Percentiles rank a stretch among this genome's conserved stretches.
These are phyloP conservation scores for Glossophaga mutica DNA, from an alignment of 2,797 vertebrate genomes.

Conservation along the genomic window DNA sequence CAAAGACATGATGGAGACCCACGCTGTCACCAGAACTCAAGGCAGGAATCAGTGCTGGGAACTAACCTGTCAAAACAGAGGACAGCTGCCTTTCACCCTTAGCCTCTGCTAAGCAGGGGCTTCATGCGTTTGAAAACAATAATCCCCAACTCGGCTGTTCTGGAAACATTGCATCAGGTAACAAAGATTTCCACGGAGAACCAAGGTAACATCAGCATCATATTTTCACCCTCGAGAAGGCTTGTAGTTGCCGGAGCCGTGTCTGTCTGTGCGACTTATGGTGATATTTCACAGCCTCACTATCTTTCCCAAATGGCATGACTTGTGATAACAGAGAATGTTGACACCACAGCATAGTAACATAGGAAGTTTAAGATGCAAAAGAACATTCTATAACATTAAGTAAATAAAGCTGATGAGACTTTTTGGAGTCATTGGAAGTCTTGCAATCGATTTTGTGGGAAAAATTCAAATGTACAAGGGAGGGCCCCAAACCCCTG, in stretches of 20 bases:
- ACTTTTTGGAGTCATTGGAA: neutral
- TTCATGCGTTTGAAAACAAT: neutral
- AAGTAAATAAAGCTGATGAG: neutral
- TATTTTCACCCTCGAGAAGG: too few species aligned
- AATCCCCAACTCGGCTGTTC: neutral
- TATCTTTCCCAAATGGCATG: neutral
- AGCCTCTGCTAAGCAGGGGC: neutral
- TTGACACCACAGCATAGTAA: neutral
- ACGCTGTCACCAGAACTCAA: neutral
- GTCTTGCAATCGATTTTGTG: neutral
- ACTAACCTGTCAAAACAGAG: neutral
- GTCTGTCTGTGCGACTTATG: rapidly evolving
- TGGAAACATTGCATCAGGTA: neutral
- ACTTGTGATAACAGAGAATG: neutral
- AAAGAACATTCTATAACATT: neutral
- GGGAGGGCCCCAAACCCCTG: too few species aligned
- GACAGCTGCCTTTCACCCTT: rapidly evolving
- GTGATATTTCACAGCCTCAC: neutral
- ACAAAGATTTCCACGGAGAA: neutral
- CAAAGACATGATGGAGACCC: neutral
- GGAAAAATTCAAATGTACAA: neutral
- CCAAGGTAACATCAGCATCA: rapidly evolving
- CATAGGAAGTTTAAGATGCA: neutral
- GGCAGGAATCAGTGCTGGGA: neutral
- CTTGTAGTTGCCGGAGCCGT: neutral